Evolutionary conservation across 2,888 invertebrate species (phyloP).

Genomic region (Resseliella maxima): DNA sequence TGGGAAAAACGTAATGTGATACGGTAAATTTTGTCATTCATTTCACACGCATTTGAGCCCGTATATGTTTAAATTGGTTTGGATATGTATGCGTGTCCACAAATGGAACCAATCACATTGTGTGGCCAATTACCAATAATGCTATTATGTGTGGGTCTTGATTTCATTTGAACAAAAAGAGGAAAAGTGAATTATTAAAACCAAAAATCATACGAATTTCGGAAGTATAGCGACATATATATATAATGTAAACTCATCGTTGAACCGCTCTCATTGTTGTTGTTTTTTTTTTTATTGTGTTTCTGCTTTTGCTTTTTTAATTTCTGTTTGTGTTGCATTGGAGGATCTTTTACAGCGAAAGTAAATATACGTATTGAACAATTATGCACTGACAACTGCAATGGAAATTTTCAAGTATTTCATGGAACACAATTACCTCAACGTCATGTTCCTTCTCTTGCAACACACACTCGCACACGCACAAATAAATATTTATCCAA

Average conservation of each 20-base stretch:
- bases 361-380: not conserved
- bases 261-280: not conserved
- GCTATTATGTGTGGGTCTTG: slow-evolving; percentile 5
- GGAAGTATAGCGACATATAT: not conserved
- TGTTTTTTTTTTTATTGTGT: not conserved
- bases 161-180: not conserved
- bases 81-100: not conserved
- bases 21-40: not conserved
- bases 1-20: not conserved
- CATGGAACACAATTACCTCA: slow-evolving; percentile 19
- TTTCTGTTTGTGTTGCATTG: too few species aligned
- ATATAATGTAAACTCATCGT: not conserved
- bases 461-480: not conserved
- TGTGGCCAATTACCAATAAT: slow-evolving; percentile 35
- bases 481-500: too few species aligned
- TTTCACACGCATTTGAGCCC: not conserved
- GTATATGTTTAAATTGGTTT: not conserved
- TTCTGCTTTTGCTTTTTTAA: not conserved
- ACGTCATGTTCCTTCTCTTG: slow-evolving; percentile 2
- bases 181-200: not conserved
- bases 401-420: not conserved
- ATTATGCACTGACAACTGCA: slow-evolving; percentile 31
- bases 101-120: not conserved
- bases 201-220: not conserved
- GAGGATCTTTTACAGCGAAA: not conserved